Conservation (phyloP, 2,888 invertebrate species). For the Galeopsomyia nigrocyanea region DNA sequence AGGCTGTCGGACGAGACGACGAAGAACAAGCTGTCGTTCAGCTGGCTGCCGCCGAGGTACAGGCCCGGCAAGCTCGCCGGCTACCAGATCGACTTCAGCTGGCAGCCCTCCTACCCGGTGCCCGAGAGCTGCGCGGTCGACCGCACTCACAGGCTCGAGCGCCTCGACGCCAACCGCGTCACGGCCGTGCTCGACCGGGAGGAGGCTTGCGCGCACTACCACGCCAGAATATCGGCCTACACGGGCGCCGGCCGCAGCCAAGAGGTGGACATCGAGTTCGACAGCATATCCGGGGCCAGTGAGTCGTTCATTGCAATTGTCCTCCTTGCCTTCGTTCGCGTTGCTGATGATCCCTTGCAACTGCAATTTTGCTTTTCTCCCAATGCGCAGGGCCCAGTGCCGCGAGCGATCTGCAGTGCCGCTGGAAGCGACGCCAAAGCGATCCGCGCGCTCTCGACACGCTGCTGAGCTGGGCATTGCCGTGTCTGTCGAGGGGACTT, state of each 20-base stretch:
- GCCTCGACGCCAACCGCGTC: slow-evolving; percentile 43
- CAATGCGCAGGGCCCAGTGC: slow-evolving; percentile 57
- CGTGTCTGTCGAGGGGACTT: slow-evolving; percentile 59
- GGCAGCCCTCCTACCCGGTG: slow-evolving; percentile 50
- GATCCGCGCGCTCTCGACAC: slow-evolving; percentile 57
- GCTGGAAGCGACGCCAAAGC: not conserved
- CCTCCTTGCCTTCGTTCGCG: not conserved
- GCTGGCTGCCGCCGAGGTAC: slow-evolving; percentile 51
- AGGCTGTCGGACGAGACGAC: not conserved
- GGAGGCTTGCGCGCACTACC: slow-evolving; percentile 54
- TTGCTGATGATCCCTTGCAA: not conserved
- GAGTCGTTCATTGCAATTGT: not conserved
- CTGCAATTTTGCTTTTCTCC: not conserved
- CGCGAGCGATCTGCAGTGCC: slow-evolving; percentile 53
- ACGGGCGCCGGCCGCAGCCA: slow-evolving; percentile 60
- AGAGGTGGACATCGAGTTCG: slow-evolving; percentile 43
- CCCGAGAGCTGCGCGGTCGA: slow-evolving; percentile 56
- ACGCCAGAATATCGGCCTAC: slow-evolving; percentile 55
- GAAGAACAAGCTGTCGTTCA: slow-evolving; percentile 25
- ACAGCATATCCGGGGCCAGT: slow-evolving; percentile 48
- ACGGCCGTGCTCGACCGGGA: slow-evolving; percentile 47
- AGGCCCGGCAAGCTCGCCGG: slow-evolving; percentile 56
- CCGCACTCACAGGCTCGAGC: slow-evolving; percentile 33
- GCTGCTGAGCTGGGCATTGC: slow-evolving; percentile 57
- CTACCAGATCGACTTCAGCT: slow-evolving; percentile 54